Evolutionary conservation across 2,888 invertebrate species (phyloP).

Genomic region (Catocala sponsa): DNA sequence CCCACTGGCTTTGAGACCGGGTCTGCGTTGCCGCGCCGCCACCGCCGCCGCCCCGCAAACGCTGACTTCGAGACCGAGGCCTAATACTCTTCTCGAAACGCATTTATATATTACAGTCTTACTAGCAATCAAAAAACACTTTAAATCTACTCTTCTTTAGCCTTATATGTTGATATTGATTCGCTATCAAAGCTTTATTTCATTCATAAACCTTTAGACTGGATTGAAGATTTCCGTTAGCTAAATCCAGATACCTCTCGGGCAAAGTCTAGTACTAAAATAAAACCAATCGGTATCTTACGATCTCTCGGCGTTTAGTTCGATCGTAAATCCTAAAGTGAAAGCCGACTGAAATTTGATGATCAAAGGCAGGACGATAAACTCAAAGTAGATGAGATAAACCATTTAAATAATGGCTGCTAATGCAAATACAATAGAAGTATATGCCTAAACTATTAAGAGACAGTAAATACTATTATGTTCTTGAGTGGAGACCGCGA

Average conservation of each 20-base stretch:
- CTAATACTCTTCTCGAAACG: too few species aligned
- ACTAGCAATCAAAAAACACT: too few species aligned
- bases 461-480: too few species aligned
- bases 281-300: conserved; percentile 54
- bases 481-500: too few species aligned
- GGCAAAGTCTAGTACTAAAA: conserved; percentile 33
- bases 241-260: conserved; percentile 2
- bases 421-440: conserved; percentile 1
- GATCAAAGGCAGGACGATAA: conserved; percentile 52
- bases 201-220: not conserved
- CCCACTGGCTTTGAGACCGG: too few species aligned
- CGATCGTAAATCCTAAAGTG: conserved; percentile 64
- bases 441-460: too few species aligned
- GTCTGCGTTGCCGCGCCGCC: too few species aligned
- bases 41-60: too few species aligned
- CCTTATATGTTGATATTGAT: not conserved
- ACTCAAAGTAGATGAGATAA: conserved; percentile 42
- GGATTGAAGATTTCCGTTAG: conserved; percentile 4
- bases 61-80: too few species aligned
- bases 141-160: too few species aligned
- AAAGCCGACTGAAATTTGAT: conserved; percentile 63
- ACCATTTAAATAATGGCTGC: conserved; percentile 37
- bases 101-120: too few species aligned
- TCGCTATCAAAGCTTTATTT: conserved; percentile 9
- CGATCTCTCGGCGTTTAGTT: conserved; percentile 56